Base-by-base conservation (phyloP, 2,797 vertebrate genomes). In the Prunella strophiata region DNA sequence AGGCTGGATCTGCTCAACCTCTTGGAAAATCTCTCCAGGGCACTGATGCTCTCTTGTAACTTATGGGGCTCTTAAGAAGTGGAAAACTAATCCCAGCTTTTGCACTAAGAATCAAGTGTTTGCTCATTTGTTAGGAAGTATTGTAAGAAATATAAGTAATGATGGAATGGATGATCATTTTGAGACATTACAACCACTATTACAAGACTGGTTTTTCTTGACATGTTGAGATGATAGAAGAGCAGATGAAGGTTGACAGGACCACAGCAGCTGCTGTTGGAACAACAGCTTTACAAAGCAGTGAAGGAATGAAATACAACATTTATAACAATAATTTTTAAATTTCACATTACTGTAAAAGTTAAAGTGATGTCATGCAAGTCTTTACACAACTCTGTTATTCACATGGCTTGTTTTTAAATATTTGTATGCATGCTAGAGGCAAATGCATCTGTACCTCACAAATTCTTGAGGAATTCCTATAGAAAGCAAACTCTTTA, bases 1-100 rank as follows among this genome's bases (percentile, higher is more conserved):
- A 65, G 50, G 27, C 84, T 93, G 54, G 85, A 85, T 83, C 57
- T 87, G 74, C 27, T 58, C 58, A 82, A 16, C 18, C 61, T 83
- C 54, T 91, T 93, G 96, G 94, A 95, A 96, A 96, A 96, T 90
- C 81, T 96, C 96, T 94, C 62, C 84, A 91, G 94, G 90, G 94
- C 86, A 86, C 72, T 67, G 84, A 96, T 89, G 57, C 47, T 71
- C 21, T 71, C 85, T 62, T 58, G 7, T 43, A 91, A 61, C 15
- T 85, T 85, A 94, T 26, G 4, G 17, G 17, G n/a, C 36, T 81
- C 26, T 87, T 87, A 59, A 87, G 63, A 81, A 91, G 16, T 50
- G 21, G 63, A 94, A 93, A 87, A 78, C 21, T 80, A 85, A 87
- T 85, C 25, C 16, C 8, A 78, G 45, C 3, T 66, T 82, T 85